phyloP scores from a whole-genome alignment of 2,797 vertebrate species.

The Micropoecilia bifurca region DNA sequence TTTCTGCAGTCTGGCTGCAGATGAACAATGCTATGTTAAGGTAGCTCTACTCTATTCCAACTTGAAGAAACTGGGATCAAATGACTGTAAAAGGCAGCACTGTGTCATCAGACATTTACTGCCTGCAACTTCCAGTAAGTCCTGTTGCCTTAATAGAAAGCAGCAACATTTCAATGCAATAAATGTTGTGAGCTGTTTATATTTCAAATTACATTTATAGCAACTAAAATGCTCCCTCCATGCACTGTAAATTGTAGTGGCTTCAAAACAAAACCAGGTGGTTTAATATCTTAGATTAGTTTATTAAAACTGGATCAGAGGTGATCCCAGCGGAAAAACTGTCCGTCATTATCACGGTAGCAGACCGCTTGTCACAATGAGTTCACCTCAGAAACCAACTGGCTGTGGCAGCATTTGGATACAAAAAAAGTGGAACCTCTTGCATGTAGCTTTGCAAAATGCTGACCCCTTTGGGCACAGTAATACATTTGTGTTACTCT shows the following conservation, averaged over 20 bases:
- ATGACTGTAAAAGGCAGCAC: neutral
- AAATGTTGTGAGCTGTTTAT: slow-evolving; percentile 12
- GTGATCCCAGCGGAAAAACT: slow-evolving; percentile 33
- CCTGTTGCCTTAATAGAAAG: slow-evolving; percentile 2
- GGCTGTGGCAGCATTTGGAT: slow-evolving; percentile 36
- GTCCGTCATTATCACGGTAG: slow-evolving; percentile 51
- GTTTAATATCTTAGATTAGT: slow-evolving; percentile 34
- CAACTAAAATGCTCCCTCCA: slow-evolving; percentile 4
- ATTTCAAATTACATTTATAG: slow-evolving; percentile 14
- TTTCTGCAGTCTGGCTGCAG: no score
- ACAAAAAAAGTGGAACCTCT: slow-evolving; percentile 43
- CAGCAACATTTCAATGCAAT: neutral
- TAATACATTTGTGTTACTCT: slow-evolving; percentile 16
- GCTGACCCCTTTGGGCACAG: slow-evolving; percentile 11
- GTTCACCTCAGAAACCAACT: slow-evolving; percentile 48
- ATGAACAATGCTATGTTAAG: neutral
- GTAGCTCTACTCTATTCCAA: neutral
- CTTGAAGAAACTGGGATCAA: neutral
- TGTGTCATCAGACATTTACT: neutral
- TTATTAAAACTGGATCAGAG: slow-evolving; percentile 51
- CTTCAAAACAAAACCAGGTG: neutral
- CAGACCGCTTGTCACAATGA: slow-evolving; percentile 66
- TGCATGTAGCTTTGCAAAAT: slow-evolving; percentile 13
- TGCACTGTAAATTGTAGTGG: neutral
- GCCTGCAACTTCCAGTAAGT: slow-evolving; percentile 6